phyloP scores from a whole-genome alignment of 1,140 invertebrate species.

The Cydia pomonella region DNA sequence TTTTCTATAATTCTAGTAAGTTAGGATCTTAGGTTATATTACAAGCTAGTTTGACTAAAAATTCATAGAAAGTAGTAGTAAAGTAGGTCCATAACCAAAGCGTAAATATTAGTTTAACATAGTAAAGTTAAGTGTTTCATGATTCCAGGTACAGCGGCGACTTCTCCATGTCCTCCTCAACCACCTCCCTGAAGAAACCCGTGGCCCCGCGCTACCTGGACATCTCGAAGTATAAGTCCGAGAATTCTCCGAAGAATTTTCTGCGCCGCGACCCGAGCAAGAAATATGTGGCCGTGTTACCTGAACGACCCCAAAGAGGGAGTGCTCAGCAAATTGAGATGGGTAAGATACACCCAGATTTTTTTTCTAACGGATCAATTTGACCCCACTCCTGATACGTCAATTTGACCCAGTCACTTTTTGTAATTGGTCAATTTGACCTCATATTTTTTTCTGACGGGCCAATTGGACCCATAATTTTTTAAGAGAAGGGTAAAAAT shows the following conservation, averaged over 20 bases:
- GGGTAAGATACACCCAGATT: conserved; percentile 52
- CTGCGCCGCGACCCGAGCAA: conserved; percentile 81
- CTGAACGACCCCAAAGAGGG: conserved; percentile 49
- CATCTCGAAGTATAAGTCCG: conserved; percentile 82
- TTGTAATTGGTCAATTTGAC: no score
- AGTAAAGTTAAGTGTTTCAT: no score
- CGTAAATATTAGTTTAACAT: no score
- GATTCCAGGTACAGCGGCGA: conserved; percentile 77
- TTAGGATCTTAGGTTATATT: no score
- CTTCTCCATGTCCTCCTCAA: conserved; percentile 78
- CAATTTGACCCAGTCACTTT: no score
- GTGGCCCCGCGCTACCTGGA: conserved; percentile 81
- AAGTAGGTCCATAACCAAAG: no score
- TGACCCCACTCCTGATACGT: neutral
- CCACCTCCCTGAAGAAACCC: conserved; percentile 68
- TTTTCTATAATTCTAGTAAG: no score
- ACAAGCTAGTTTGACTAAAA: no score
- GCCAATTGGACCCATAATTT: no score
- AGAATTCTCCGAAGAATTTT: conserved; percentile 78
- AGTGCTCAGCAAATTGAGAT: conserved; percentile 70
- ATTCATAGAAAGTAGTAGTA: no score
- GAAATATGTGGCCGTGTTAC: conserved; percentile 78
- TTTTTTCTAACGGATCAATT: neutral
- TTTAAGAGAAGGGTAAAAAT: no score
- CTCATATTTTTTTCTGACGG: no score